Evolutionary conservation across 2,888 invertebrate genomes (phyloP).

Genomic region (Ptychoptera contaminata): DNA sequence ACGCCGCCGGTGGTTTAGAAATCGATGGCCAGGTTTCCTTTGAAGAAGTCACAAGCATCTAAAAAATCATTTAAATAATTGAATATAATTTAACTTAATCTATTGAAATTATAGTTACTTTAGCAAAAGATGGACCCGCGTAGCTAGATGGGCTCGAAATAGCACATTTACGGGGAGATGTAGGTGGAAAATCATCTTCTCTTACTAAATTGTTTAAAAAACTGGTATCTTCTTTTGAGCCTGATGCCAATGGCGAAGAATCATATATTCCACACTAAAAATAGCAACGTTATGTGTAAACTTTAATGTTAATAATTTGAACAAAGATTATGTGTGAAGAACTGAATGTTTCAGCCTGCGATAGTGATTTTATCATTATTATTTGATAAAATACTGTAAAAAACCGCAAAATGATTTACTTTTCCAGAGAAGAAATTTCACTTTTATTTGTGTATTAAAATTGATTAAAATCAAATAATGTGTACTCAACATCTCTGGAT

Average conservation of each 20-base stretch:
- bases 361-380: not conserved
- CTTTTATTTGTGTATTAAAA: not conserved
- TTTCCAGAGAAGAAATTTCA: not conserved
- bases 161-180: constrained; percentile 17
- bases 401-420: not conserved
- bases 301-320: not conserved
- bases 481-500: constrained; percentile 5
- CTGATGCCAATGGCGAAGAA: constrained; percentile 7
- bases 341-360: too few species aligned
- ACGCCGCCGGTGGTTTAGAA: not conserved
- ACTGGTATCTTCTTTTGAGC: constrained; percentile 12
- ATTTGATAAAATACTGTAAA: not conserved
- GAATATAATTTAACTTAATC: not conserved
- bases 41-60: not conserved
- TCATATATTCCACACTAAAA: constrained; percentile 27
- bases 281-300: too few species aligned
- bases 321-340: too few species aligned
- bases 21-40: not conserved
- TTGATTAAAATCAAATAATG: constrained; percentile 4
- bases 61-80: not conserved
- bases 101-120: constrained; percentile 24
- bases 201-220: not conserved
- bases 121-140: constrained; percentile 40
- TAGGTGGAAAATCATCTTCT: constrained; percentile 12
- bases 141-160: constrained; percentile 15